phyloP scores from a whole-genome alignment of 2,797 vertebrate species.

The Hemibagrus guttatus region DNA sequence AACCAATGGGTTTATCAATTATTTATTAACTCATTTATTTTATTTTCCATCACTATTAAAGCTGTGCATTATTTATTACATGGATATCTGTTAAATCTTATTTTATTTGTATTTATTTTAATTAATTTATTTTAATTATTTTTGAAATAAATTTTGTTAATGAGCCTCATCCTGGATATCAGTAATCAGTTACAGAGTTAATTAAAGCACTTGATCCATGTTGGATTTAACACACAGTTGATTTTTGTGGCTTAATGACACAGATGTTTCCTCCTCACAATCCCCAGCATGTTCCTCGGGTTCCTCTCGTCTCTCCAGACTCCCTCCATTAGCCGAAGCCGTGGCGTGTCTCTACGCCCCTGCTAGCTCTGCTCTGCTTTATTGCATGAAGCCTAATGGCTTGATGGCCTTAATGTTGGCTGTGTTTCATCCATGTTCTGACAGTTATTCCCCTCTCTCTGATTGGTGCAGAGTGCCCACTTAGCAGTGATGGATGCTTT shows the following conservation, averaged over 20 bases:
- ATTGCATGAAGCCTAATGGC: conserved; percentile 57
- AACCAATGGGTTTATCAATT: neutral
- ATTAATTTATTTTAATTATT: too few species aligned
- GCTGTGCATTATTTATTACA: neutral
- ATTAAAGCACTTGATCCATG: neutral
- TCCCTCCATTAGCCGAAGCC: conserved; percentile 11
- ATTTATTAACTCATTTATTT: neutral
- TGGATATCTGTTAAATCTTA: neutral
- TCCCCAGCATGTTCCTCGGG: conserved; percentile 38
- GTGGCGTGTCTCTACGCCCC: conserved; percentile 43
- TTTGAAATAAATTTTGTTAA: neutral
- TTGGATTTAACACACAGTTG: neutral
- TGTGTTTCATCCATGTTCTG: conserved; percentile 41
- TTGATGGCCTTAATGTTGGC: conserved; percentile 45
- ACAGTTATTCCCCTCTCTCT: conserved; percentile 49
- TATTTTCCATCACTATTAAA: neutral
- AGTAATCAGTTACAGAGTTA: neutral
- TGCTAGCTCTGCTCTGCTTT: conserved; percentile 41
- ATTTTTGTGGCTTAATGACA: neutral
- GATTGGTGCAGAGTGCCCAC: conserved; percentile 81
- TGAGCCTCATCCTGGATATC: neutral
- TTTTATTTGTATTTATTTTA: too few species aligned
- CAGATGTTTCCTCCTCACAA: neutral
- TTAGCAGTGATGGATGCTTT: conserved; percentile 86
- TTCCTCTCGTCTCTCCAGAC: neutral